Evolutionary conservation across 2,888 invertebrate genomes (phyloP).

Genomic region (Andrena flavipes): DNA sequence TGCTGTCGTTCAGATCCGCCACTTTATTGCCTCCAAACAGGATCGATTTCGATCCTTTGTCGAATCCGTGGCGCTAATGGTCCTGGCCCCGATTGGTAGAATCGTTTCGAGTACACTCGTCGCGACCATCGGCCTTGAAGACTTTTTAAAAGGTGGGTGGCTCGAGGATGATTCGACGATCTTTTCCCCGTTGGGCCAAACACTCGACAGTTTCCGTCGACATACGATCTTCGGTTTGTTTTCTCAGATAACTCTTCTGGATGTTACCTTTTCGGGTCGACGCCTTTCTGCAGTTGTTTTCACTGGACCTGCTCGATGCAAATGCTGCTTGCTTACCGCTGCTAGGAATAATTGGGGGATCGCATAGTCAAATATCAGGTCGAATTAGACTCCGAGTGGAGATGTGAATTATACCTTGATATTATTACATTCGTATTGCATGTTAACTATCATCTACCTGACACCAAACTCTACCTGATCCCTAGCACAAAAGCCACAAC

Average conservation of each 20-base stretch:
- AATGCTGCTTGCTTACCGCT: neutral
- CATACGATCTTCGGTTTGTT: conserved; percentile 44
- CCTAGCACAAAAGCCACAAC: too few relatives aligned
- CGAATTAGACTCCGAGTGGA: neutral
- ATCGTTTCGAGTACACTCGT: conserved; percentile 64
- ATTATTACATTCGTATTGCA: too few relatives aligned
- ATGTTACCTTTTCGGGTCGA: conserved; percentile 1
- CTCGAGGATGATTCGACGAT: conserved; percentile 70
- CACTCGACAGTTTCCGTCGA: conserved; percentile 58
- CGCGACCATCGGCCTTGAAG: conserved; percentile 44
- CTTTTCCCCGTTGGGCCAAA: conserved; percentile 36
- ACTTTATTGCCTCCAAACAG: conserved; percentile 62
- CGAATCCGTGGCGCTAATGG: conserved; percentile 32
- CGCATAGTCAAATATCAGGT: neutral
- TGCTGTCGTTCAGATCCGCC: conserved; percentile 59
- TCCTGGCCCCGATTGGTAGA: conserved; percentile 50
- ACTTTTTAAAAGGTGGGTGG: conserved; percentile 63
- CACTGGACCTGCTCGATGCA: neutral
- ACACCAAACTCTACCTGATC: too few relatives aligned
- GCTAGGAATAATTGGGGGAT: too few relatives aligned
- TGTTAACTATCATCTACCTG: too few relatives aligned
- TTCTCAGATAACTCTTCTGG: conserved; percentile 39
- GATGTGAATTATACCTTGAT: neutral
- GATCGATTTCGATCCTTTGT: conserved; percentile 59
- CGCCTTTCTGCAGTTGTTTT: conserved; percentile 5